Conservation (phyloP, 2,888 invertebrate species). For the Acronicta psi region DNA sequence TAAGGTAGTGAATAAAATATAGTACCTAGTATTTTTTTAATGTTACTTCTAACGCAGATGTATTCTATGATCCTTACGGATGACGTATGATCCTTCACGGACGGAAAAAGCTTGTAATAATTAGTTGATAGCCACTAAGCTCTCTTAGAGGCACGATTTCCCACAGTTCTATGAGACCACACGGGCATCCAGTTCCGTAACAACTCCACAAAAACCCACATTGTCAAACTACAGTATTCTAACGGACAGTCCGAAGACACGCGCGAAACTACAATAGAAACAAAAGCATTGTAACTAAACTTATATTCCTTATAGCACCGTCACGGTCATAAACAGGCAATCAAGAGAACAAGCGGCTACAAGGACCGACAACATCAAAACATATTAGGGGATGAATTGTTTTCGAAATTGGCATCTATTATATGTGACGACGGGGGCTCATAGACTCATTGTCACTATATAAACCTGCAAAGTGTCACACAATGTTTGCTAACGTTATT, state of each 20-base stretch:
- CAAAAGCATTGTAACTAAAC: slow-evolving; percentile 70
- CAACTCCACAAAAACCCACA: slow-evolving; percentile 13
- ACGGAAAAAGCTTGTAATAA: too few species aligned
- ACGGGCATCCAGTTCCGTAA: slow-evolving; percentile 14
- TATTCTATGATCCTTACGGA: too few species aligned
- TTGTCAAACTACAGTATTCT: slow-evolving; percentile 57
- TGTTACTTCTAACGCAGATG: too few species aligned
- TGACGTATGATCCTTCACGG: too few species aligned
- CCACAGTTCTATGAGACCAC: slow-evolving; percentile 39
- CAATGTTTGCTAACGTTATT: slow-evolving; percentile 62
- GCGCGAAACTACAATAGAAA: slow-evolving; percentile 68
- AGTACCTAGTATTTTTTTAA: too few species aligned
- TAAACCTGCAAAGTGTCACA: slow-evolving; percentile 69
- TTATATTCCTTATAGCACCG: slow-evolving; percentile 59
- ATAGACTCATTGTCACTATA: slow-evolving; percentile 67
- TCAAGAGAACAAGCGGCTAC: slow-evolving; percentile 72
- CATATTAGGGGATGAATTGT: slow-evolving; percentile 85
- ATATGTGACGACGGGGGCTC: slow-evolving; percentile 78
- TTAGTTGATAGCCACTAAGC: neutral
- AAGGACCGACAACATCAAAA: slow-evolving; percentile 84
- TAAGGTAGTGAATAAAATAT: too few species aligned
- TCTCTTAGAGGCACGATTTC: neutral
- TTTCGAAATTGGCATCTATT: slow-evolving; percentile 82
- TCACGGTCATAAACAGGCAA: slow-evolving; percentile 80
- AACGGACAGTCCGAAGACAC: slow-evolving; percentile 73